A percentile compares a stretch with the other conserved stretches of the same genome.
Conservation (phyloP, 2,888 invertebrate genomes). For the Agrochola lychnidis region DNA sequence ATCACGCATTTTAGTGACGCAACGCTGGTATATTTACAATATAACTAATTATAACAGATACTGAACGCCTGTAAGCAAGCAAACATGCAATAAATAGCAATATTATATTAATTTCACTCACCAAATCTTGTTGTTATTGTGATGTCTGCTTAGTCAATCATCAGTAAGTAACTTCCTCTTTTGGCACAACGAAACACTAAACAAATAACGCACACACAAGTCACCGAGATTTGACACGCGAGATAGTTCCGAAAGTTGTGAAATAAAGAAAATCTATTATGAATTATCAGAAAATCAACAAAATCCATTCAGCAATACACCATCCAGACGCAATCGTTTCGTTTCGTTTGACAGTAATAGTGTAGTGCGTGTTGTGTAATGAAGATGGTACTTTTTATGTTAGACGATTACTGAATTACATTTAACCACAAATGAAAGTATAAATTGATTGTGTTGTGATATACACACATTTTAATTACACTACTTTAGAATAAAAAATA, state of each 20-base stretch:
- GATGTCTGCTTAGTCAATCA: conserved; percentile 38
- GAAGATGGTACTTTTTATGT: too few relatives aligned
- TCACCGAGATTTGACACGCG: conserved; percentile 20
- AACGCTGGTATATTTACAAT: not conserved
- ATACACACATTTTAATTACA: not conserved
- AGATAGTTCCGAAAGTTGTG: conserved; percentile 14
- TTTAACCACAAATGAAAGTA: too few relatives aligned
- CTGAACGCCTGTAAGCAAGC: not conserved
- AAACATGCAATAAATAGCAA: not conserved
- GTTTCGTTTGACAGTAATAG: conserved; percentile 55
- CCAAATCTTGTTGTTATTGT: conserved; percentile 67
- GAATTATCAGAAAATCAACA: conserved; percentile 53
- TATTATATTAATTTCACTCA: conserved; percentile 55
- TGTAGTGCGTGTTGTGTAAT: not conserved
- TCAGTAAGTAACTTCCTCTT: conserved; percentile 43
- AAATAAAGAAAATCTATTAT: conserved; percentile 37
- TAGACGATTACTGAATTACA: not conserved
- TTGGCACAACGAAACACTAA: conserved; percentile 54
- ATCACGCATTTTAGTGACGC: not conserved
- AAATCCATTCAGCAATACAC: conserved; percentile 36
- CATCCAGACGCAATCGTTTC: conserved; percentile 26
- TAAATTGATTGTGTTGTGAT: not conserved
- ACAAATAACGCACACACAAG: conserved; percentile 44
- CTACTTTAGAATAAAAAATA: not conserved
- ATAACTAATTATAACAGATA: not conserved